Base-by-base conservation (phyloP, 2,797 vertebrate species). In the Ctenopoma kingsleyae region DNA sequence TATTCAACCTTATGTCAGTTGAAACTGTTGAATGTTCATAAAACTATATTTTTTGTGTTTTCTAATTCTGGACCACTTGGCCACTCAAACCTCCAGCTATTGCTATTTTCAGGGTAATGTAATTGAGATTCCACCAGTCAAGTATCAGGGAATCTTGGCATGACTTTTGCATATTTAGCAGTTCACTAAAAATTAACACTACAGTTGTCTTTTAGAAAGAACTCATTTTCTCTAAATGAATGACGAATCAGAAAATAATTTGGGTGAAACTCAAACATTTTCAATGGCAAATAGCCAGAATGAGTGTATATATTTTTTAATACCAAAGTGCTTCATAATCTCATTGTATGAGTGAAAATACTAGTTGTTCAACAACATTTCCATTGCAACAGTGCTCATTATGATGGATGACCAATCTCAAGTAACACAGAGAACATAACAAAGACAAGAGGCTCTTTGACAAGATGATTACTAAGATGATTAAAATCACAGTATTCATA, bases 391-490 rank as follows among this genome's bases (percentile, higher is more conserved):
- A 25, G 23, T 25, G 41, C 49, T 60, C 22, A 27, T 19, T 56
- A 25, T 71, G 60, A 76, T 73, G 58, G 40, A 73, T 78, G 30
- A 40, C 69, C 59, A 20, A 17, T 32, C 43, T 15, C 12, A 41
- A 10, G 5, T 22, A 44, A 68, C 55, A 66, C 41, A 48, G 60
- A 60, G 50, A 16, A 60, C 57, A 58, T 41, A 63, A 69, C 60
- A 61, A 63, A 77, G 68, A 50, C 44, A 52, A 44, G 58, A 53
- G 20, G 13, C 52, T 66, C 23, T 56, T 1, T 8, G 23, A n/a
- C n/a, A n/a, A n/a, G n/a, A n/a, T n/a, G n/a, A n/a, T 10, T 10
- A 12, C 27, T 7, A 30, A 47, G 30, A 71, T 32, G 30, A 65
- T 57, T 59, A 44, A 46, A 71, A 57, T 10, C 9, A 38, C 9